phyloP scores from a whole-genome alignment of 2,113 vertebrate genomes.

The Dendropsophus ebraccatus region DNA sequence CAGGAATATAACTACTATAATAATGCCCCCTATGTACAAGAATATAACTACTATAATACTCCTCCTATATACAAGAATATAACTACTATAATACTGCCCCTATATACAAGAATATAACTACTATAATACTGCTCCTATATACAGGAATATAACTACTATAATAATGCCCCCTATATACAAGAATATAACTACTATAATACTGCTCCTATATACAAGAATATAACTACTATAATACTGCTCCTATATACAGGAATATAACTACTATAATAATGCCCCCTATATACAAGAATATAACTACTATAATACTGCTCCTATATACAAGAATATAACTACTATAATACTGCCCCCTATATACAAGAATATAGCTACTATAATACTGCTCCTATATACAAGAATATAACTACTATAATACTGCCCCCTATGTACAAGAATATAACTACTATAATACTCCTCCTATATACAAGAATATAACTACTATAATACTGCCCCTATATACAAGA shows the following conservation, averaged over 20 bases:
- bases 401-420: too few species aligned
- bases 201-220: too few species aligned
- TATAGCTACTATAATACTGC: background rate
- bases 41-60: too few species aligned
- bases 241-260: background rate
- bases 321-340: conserved; percentile 12
- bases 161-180: too few species aligned
- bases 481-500: conserved; percentile 6
- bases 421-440: background rate
- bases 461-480: conserved; percentile 10
- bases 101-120: too few species aligned
- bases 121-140: too few species aligned
- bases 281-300: conserved; percentile 3
- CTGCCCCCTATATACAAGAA: background rate
- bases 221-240: background rate
- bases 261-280: background rate
- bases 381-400: too few species aligned
- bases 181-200: too few species aligned
- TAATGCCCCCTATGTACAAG: background rate
- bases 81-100: too few species aligned
- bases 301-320: background rate
- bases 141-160: too few species aligned
- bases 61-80: too few species aligned
- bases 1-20: conserved; percentile 1
- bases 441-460: background rate